Percentiles rank a stretch among this genome's conserved stretches.
Evolutionary conservation across 2,888 invertebrate genomes (phyloP).

Genomic region (Stenolophus ochropezus): DNA sequence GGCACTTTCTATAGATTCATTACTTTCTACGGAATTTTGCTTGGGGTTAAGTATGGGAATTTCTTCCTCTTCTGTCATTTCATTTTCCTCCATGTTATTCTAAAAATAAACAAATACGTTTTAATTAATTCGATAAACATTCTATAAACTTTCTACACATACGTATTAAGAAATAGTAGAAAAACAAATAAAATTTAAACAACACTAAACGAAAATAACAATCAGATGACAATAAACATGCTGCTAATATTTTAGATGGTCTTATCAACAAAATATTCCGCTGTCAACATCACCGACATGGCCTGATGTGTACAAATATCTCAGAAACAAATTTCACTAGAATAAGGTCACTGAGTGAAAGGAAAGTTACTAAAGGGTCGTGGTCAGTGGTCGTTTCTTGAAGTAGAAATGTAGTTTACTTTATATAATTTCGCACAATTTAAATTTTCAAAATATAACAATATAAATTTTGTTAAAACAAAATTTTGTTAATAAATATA

Average conservation of each 20-base stretch:
- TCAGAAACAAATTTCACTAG: constrained; percentile 9
- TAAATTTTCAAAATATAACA: too few relatives aligned
- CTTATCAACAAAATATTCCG: constrained; percentile 26
- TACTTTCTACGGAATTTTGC: constrained; percentile 48
- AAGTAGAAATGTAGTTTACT: background rate
- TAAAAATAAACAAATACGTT: constrained; percentile 66
- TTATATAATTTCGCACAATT: background rate
- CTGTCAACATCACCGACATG: constrained; percentile 40
- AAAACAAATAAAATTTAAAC: constrained; percentile 38
- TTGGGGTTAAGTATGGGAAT: constrained; percentile 47
- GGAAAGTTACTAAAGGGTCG: constrained; percentile 14
- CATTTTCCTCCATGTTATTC: constrained; percentile 67
- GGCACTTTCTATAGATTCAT: constrained; percentile 62
- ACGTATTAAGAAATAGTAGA: constrained; percentile 17
- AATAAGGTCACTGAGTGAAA: background rate
- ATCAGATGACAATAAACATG: constrained; percentile 34
- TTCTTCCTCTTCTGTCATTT: constrained; percentile 65
- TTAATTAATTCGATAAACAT: constrained; percentile 6
- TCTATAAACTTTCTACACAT: constrained; percentile 1
- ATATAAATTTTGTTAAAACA: too few relatives aligned
- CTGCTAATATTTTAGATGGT: constrained; percentile 26
- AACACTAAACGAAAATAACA: constrained; percentile 16
- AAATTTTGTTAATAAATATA: too few relatives aligned
- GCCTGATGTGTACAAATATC: background rate
- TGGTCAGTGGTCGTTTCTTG: background rate